Conservation (phyloP, 2,888 invertebrate genomes). For the Leptinotarsa rubiginosa region DNA sequence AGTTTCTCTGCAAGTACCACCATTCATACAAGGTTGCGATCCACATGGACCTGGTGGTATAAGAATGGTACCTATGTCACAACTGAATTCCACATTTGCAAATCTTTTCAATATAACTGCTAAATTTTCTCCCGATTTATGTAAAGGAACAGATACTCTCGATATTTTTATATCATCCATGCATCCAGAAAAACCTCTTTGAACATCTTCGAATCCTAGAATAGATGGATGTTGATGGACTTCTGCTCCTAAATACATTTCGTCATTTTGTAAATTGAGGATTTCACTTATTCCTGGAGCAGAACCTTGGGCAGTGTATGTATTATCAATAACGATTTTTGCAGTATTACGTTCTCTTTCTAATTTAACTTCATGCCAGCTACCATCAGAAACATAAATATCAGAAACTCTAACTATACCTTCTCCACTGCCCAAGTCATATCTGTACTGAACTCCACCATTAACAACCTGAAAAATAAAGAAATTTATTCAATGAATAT, state of each 20-base stretch:
- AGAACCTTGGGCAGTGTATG: constrained; percentile 77
- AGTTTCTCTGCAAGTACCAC: constrained; percentile 72
- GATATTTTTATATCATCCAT: constrained; percentile 84
- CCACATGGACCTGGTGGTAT: constrained; percentile 77
- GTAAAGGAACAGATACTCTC: constrained; percentile 79
- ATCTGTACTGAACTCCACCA: constrained; percentile 88
- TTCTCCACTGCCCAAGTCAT: constrained; percentile 93
- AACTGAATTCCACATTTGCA: constrained; percentile 79
- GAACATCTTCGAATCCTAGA: constrained; percentile 77
- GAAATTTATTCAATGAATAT: background rate
- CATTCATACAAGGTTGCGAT: constrained; percentile 83
- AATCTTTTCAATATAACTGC: constrained; percentile 75
- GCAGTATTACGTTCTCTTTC: constrained; percentile 86
- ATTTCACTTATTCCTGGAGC: constrained; percentile 86
- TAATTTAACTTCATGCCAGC: constrained; percentile 84
- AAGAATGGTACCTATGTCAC: constrained; percentile 72
- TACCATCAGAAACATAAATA: constrained; percentile 83
- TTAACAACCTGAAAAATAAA: constrained; percentile 73
- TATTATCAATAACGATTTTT: constrained; percentile 82
- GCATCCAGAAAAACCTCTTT: constrained; percentile 88
- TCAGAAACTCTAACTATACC: constrained; percentile 83
- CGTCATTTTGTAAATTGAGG: constrained; percentile 85
- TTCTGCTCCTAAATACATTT: constrained; percentile 87
- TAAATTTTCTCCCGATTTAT: constrained; percentile 75
- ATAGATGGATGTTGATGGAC: constrained; percentile 82